Conservation (phyloP, 2,888 invertebrate genomes). For the Podotricha telesiphe region DNA sequence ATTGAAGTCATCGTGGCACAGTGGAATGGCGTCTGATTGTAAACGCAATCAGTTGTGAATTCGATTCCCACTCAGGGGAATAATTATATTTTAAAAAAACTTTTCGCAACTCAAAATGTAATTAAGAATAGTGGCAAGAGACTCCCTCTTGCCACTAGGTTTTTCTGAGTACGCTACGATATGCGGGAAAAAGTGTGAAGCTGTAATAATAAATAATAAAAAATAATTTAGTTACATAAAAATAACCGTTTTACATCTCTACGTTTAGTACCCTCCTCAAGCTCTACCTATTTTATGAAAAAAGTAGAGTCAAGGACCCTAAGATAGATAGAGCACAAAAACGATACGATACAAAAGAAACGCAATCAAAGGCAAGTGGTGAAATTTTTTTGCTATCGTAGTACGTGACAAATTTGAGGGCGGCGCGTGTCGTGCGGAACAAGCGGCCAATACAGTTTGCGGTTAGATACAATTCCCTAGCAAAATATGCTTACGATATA, state of each 20-base stretch:
- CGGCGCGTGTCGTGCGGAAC: conserved; percentile 28
- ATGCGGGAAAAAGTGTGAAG: too few relatives aligned
- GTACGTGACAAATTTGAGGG: conserved; percentile 45
- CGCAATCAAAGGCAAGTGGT: conserved; percentile 45
- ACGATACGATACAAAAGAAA: conserved; percentile 34
- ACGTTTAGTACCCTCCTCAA: neutral
- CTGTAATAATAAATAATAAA: too few relatives aligned
- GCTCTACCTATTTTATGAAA: neutral
- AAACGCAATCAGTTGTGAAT: too few relatives aligned
- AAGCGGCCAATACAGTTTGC: conserved; percentile 28
- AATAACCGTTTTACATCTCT: neutral
- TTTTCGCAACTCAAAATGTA: too few relatives aligned
- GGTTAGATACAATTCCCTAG: conserved; percentile 7
- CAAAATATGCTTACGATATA: conserved; percentile 23
- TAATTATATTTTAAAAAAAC: too few relatives aligned
- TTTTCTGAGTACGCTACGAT: too few relatives aligned
- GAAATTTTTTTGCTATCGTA: conserved; percentile 42
- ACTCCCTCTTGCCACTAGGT: too few relatives aligned
- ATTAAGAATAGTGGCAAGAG: too few relatives aligned
- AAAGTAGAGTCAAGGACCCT: conserved; percentile 6
- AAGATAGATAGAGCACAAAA: conserved; percentile 2
- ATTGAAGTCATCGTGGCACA: too few relatives aligned
- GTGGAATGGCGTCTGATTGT: too few relatives aligned
- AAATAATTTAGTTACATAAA: neutral
- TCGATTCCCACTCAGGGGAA: too few relatives aligned